Conservation (phyloP, 2,797 vertebrate genomes). For the Chelon labrosus region DNA sequence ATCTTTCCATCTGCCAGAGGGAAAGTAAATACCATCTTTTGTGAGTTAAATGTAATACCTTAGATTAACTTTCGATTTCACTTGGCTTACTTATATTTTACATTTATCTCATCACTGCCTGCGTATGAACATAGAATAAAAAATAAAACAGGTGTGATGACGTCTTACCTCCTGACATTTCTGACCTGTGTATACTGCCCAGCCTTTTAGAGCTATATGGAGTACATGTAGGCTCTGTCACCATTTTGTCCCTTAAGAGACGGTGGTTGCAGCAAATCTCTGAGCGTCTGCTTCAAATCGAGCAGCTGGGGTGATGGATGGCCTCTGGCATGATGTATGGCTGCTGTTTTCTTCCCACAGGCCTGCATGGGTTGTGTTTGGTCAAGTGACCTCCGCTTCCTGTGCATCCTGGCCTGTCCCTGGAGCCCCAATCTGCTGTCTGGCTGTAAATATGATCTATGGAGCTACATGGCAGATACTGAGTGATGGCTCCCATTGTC, state of each 20-base stretch:
- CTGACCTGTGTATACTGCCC: slow-evolving; percentile 41
- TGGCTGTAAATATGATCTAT: slow-evolving; percentile 80
- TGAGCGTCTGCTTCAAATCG: slow-evolving; percentile 70
- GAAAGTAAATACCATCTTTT: slow-evolving; percentile 1
- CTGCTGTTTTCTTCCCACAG: slow-evolving; percentile 64
- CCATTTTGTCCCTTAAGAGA: slow-evolving; percentile 53
- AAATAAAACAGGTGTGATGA: slow-evolving; percentile 25
- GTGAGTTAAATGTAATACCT: neutral
- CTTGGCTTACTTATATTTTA: slow-evolving; percentile 6
- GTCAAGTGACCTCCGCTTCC: slow-evolving; percentile 80
- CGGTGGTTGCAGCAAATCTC: slow-evolving; percentile 59
- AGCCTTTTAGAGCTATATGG: slow-evolving; percentile 37
- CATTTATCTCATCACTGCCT: neutral
- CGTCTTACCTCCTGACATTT: slow-evolving; percentile 34
- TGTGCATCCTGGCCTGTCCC: slow-evolving; percentile 59
- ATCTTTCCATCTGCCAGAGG: slow-evolving; percentile 5
- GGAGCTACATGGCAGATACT: slow-evolving; percentile 38
- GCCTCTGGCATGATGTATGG: slow-evolving; percentile 74
- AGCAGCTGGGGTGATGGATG: slow-evolving; percentile 78
- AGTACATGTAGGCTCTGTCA: slow-evolving; percentile 59
- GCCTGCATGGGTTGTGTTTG: slow-evolving; percentile 64
- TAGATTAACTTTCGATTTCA: slow-evolving; percentile 2
- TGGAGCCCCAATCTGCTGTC: slow-evolving; percentile 63
- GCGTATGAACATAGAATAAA: neutral
- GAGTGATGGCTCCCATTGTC: slow-evolving; percentile 72